A percentile compares a stretch with the other conserved stretches of the same genome.
phyloP scores from a whole-genome alignment of 2,113 vertebrate species.

The Microtus pennsylvanicus region DNA sequence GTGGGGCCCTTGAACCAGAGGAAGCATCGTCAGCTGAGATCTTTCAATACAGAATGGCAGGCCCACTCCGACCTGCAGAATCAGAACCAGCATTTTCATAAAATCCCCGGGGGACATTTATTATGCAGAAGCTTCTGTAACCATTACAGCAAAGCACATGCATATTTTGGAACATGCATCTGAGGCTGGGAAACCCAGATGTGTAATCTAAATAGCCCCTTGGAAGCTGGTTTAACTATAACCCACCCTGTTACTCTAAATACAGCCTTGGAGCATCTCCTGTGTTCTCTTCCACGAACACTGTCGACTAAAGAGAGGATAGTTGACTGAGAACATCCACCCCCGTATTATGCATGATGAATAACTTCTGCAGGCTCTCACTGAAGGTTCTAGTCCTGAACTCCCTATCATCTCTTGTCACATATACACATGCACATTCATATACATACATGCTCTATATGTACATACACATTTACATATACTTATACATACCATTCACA shows the following conservation, averaged over 20 bases:
- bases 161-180: not conserved
- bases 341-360: not conserved
- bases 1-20: not conserved
- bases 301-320: not conserved
- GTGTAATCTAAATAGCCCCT: not conserved
- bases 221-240: not conserved
- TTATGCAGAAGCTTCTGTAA: not conserved
- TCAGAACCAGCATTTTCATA: slow-evolving; percentile 21
- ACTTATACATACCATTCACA: not conserved
- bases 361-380: not conserved
- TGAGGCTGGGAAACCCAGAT: not conserved
- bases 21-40: not conserved
- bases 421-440: not conserved
- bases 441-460: not conserved
- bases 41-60: not conserved
- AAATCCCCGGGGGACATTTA: not conserved
- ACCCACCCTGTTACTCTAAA: not conserved
- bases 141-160: not conserved
- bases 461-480: not conserved
- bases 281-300: not conserved
- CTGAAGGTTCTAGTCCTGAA: not conserved
- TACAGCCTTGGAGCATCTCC: not conserved
- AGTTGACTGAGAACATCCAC: not conserved
- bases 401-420: not conserved
- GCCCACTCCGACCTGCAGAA: not conserved